Conservation (phyloP, 2,888 invertebrate species). For the Coelopa pilipes region DNA sequence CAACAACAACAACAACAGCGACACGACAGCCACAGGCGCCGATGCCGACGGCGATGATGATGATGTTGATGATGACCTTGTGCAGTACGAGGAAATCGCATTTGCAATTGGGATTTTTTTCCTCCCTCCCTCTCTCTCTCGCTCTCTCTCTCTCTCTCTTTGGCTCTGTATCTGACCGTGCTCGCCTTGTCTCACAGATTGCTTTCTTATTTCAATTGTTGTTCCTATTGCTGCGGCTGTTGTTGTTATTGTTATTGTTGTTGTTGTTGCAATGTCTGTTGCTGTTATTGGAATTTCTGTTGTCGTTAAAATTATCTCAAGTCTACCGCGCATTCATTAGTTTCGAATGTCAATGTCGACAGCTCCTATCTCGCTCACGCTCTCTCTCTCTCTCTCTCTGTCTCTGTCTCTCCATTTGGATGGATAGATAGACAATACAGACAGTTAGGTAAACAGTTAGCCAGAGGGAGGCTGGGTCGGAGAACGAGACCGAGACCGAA, state of each 20-base stretch:
- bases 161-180: neutral
- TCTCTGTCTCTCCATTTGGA: too few relatives aligned
- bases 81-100: conserved; percentile 50
- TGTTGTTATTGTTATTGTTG: conserved; percentile 11
- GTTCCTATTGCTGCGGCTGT: neutral
- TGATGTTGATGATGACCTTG: conserved; percentile 48
- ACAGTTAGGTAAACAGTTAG: too few relatives aligned
- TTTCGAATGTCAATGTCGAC: conserved; percentile 13
- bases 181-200: neutral
- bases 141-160: neutral
- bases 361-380: too few relatives aligned
- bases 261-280: neutral
- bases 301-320: neutral
- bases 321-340: conserved; percentile 4
- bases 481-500: too few relatives aligned
- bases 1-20: conserved; percentile 28
- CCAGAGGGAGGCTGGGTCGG: too few relatives aligned
- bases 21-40: conserved; percentile 15
- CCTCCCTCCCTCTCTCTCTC: neutral
- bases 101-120: conserved; percentile 27
- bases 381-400: too few relatives aligned
- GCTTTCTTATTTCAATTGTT: neutral
- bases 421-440: too few relatives aligned
- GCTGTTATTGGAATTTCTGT: neutral
- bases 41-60: too few relatives aligned